A percentile compares a stretch with the other conserved stretches of the same genome.
Conservation (phyloP, 2,888 invertebrate species). For the Apodemia mormo region DNA sequence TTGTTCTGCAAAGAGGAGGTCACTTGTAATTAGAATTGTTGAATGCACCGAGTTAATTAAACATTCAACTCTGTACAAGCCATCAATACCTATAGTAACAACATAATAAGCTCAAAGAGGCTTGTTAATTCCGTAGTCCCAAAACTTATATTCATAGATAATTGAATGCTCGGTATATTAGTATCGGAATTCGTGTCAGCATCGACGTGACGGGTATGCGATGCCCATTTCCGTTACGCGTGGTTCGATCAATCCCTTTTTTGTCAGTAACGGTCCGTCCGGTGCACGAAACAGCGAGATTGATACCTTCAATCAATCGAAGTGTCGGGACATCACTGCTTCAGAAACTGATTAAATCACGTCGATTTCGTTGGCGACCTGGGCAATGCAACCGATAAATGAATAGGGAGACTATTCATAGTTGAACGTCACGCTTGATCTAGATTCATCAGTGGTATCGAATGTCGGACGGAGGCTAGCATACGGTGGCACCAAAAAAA, state of each 20-base stretch:
- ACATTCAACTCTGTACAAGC: slow-evolving; percentile 23
- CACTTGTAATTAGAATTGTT: slow-evolving; percentile 26
- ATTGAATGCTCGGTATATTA: slow-evolving; percentile 68
- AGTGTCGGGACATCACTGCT: slow-evolving; percentile 67
- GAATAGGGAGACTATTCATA: slow-evolving; percentile 64
- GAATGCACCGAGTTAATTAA: slow-evolving; percentile 36
- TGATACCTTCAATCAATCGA: slow-evolving; percentile 76
- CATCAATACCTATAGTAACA: slow-evolving; percentile 25
- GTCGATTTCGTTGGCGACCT: slow-evolving; percentile 60
- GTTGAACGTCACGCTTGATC: slow-evolving; percentile 68
- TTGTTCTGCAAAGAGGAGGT: background rate
- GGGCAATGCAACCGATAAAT: slow-evolving; percentile 47
- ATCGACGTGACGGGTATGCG: slow-evolving; percentile 66
- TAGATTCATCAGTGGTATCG: slow-evolving; percentile 49
- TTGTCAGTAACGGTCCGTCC: slow-evolving; percentile 74
- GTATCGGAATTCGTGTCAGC: slow-evolving; percentile 73
- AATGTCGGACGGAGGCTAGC: slow-evolving; percentile 43
- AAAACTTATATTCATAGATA: slow-evolving; percentile 57
- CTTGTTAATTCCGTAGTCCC: slow-evolving; percentile 55
- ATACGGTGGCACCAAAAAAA: slow-evolving; percentile 20
- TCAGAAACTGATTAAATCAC: slow-evolving; percentile 77
- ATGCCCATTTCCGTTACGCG: slow-evolving; percentile 76
- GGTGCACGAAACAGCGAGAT: slow-evolving; percentile 73
- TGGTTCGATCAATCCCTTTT: slow-evolving; percentile 74
- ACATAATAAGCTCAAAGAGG: slow-evolving; percentile 42